A percentile compares a stretch with the other conserved stretches of the same genome.
Conservation (phyloP, 2,113 vertebrate species). For the Caretta caretta region DNA sequence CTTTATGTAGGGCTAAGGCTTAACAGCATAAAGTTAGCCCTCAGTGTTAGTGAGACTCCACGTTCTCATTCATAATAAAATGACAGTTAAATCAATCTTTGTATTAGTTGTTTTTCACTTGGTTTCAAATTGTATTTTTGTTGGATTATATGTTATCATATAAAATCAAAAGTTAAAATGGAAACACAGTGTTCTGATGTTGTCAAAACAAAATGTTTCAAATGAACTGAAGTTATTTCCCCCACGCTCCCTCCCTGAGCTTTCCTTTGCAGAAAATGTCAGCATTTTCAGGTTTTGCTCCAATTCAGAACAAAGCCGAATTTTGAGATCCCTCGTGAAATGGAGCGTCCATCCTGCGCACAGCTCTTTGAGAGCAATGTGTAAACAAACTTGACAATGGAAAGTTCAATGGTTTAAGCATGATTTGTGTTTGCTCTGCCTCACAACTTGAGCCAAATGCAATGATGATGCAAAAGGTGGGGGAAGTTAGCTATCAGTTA, state of each 20-base stretch:
- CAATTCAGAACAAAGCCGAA: rapidly evolving
- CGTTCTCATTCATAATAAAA: not conserved
- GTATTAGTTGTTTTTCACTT: not conserved
- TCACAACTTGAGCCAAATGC: not conserved
- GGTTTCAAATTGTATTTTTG: not conserved
- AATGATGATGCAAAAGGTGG: not conserved
- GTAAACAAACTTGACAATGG: not conserved
- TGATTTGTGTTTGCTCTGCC: not conserved
- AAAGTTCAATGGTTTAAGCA: not conserved
- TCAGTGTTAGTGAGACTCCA: rapidly evolving
- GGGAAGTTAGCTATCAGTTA: not conserved
- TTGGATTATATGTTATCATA: not conserved
- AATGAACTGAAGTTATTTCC: not conserved
- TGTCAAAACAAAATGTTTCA: not conserved
- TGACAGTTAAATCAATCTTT: not conserved
- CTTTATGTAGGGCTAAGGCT: not conserved
- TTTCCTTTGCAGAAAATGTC: not conserved
- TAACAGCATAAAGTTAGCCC: not conserved
- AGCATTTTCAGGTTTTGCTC: rapidly evolving
- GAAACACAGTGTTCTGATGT: not conserved
- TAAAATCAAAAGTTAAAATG: not conserved
- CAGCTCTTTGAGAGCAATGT: not conserved
- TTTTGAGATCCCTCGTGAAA: not conserved
- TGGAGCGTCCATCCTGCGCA: rapidly evolving
- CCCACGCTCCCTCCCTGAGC: rapidly evolving